A percentile compares a stretch with the other conserved stretches of the same genome.
These are phyloP conservation scores for Todiramphus chloris DNA, from an alignment of 2,113 vertebrate species.

Conservation along the genomic window DNA sequence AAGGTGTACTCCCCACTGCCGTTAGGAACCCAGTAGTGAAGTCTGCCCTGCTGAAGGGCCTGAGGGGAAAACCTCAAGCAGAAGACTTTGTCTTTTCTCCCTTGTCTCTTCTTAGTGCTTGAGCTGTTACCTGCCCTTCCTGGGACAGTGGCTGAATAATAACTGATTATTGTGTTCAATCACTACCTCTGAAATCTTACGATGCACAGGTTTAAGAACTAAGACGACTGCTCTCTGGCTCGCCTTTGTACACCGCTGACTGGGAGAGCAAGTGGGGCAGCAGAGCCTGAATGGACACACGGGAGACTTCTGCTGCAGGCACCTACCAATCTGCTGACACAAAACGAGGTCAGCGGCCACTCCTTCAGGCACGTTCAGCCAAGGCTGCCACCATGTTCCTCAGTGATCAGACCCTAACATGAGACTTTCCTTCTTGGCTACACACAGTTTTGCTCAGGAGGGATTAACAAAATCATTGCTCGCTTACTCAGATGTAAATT, in stretches of 20 bases:
- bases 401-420: fast-evolving
- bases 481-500: background rate
- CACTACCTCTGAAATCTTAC: background rate
- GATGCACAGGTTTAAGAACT: fast-evolving
- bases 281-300: fast-evolving
- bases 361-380: background rate
- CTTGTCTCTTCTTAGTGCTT: background rate
- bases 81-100: background rate
- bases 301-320: background rate
- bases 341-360: fast-evolving
- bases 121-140: background rate
- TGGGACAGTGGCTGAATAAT: background rate
- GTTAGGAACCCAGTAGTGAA: fast-evolving
- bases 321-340: background rate
- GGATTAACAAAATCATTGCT: background rate
- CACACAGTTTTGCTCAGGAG: background rate
- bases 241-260: fast-evolving
- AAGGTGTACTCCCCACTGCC: background rate
- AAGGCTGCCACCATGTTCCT: background rate
- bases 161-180: background rate
- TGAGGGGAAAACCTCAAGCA: background rate
- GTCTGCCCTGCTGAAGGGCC: background rate
- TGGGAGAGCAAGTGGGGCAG: background rate
- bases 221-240: fast-evolving
- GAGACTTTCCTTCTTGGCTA: background rate